Conservation (phyloP, 2,888 invertebrate genomes). For the Epistrophe eligans region DNA sequence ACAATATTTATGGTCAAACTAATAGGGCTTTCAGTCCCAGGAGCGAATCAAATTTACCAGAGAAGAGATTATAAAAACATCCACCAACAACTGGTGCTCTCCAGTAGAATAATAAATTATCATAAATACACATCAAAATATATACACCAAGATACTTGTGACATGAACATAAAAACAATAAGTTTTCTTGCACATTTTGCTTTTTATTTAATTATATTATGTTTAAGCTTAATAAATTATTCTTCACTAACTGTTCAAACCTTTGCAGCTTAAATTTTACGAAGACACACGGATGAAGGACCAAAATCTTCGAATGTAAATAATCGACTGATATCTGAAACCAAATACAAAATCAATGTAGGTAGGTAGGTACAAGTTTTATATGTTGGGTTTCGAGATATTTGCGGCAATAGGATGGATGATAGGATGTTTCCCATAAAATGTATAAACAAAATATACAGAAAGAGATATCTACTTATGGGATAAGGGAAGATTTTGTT, state of each 20-base stretch:
- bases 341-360: conserved; percentile 32
- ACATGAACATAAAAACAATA: background rate
- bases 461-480: conserved; percentile 11
- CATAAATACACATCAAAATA: conserved; percentile 14
- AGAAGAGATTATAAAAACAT: conserved; percentile 23
- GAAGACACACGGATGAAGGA: conserved; percentile 26
- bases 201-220: conserved; percentile 2
- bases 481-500: conserved; percentile 36
- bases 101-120: conserved; percentile 8
- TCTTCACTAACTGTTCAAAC: conserved; percentile 15
- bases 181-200: background rate
- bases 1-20: conserved; percentile 39
- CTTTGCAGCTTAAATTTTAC: conserved; percentile 30
- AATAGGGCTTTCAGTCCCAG: conserved; percentile 33
- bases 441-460: conserved; percentile 59
- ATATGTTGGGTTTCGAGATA: conserved; percentile 33
- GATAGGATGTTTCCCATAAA: conserved; percentile 70
- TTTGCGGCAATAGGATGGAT: conserved; percentile 34
- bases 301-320: conserved; percentile 54
- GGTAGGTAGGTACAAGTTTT: conserved; percentile 17
- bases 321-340: conserved; percentile 63
- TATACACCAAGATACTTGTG: background rate
- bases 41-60: conserved; percentile 21
- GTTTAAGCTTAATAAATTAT: conserved; percentile 1
- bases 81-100: conserved; percentile 5